A percentile compares a stretch with the other conserved stretches of the same genome.
Conservation (phyloP, 1,140 invertebrate genomes). For the Prorops nasuta region DNA sequence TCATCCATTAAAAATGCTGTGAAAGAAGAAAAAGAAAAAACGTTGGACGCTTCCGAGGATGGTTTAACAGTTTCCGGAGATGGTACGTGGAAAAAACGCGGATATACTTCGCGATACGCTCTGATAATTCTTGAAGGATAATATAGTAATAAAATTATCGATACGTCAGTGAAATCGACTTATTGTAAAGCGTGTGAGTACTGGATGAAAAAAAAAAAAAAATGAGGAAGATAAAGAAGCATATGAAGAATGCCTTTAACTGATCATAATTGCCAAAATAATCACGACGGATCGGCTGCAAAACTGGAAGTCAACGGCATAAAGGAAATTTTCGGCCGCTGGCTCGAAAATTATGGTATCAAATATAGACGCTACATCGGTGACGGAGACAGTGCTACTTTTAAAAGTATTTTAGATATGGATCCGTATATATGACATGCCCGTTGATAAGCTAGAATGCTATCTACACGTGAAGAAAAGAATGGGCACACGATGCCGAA, state of each 20-base stretch:
- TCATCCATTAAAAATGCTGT: constrained; percentile 6
- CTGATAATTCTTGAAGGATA: constrained; percentile 7
- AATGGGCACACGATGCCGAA: background rate
- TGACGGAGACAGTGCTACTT: constrained; percentile 4
- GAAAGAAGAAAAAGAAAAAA: constrained; percentile 1
- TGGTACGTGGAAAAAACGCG: constrained; percentile 13
- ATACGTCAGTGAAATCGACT: background rate
- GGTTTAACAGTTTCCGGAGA: constrained; percentile 12
- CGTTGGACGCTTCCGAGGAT: constrained; percentile 2
- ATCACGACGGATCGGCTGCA: background rate
- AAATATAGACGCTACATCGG: background rate
- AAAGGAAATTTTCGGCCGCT: background rate
- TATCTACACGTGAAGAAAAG: constrained; percentile 4
- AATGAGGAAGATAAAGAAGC: background rate
- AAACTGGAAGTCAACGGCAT: constrained; percentile 1
- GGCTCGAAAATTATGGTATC: background rate
- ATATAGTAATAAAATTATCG: background rate
- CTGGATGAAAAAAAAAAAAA: background rate
- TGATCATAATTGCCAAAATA: background rate
- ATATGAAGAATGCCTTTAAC: background rate
- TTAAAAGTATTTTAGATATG: background rate
- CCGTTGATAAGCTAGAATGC: constrained; percentile 7
- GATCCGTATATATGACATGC: background rate
- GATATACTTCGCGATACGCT: constrained; percentile 10
- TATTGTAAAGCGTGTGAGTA: background rate